Base-by-base conservation (phyloP, 1,140 invertebrate species). In the Geopemphigus sp. region DNA sequence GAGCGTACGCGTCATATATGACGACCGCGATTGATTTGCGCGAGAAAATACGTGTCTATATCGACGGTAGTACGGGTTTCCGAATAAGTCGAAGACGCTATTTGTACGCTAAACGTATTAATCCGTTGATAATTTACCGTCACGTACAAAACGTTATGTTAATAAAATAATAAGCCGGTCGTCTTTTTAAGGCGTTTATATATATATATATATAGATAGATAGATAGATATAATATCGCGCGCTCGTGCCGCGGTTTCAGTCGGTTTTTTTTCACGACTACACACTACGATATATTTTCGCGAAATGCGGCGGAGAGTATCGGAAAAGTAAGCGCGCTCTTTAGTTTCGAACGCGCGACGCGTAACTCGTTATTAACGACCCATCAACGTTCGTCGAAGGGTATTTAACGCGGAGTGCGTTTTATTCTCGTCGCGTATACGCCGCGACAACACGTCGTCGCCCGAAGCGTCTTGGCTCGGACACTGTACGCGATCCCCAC, bases 341-440 rank as follows among this genome's bases (percentile, higher is more conserved):
- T 56, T 56, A 56, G 4, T 66, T 66, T 66, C 45, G 22, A 66
- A 64, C 24, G 32, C 15, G 6, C 64, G 3, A 22, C n/a, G 11
- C 64, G 45, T 68, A 39, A 68, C 45, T 14, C 50, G 50, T 53
- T 70, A 47, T 56, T 45, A 78, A 78, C 63, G 74, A 78, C 39
- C 63, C 74, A 78, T 78, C 74, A 39, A 17, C 24, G 17, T 54
- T 19, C 59, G 59, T 32, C 26, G 47, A 29, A 72, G 68, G 47
- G 47, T 53, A 54, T 72, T 76, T 63, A 78, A 50, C 45, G 17
- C 45, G 17, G 47, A 39, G 32, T 4, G 32, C 32, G 32, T 8
- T 50, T 14, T 47, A 78, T 78, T 78, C 74, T 63, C 45, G 39
- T 47, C 57, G 74, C 74, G 74, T 78, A 57, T 74, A n/a, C n/a